Evolutionary conservation across 2,888 invertebrate genomes (phyloP).

Genomic region (Drosophila koepferae): DNA sequence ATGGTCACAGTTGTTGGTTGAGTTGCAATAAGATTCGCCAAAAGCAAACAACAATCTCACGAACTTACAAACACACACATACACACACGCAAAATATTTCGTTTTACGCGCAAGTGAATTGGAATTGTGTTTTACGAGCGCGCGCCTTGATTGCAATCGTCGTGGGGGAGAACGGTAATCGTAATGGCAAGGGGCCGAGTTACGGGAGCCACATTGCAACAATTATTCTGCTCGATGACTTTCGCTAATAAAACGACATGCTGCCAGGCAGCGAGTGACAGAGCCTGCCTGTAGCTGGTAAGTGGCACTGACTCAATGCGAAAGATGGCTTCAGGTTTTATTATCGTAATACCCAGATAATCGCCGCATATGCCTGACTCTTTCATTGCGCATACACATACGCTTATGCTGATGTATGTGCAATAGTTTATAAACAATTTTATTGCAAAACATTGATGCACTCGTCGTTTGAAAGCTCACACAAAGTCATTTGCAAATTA

Average conservation of each 20-base stretch:
- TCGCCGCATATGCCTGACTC: constrained; percentile 37
- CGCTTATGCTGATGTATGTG: constrained; percentile 21
- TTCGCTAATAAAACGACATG: constrained; percentile 77
- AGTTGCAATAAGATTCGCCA: constrained; percentile 58
- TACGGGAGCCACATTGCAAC: constrained; percentile 61
- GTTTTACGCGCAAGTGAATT: constrained; percentile 74
- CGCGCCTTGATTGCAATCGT: constrained; percentile 63
- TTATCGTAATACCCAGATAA: constrained; percentile 68
- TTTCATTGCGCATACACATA: constrained; percentile 17
- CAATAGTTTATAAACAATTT: constrained; percentile 52
- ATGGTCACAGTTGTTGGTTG: constrained; percentile 70
- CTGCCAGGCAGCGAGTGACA: constrained; percentile 31
- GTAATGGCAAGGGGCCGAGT: constrained; percentile 22
- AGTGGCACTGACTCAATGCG: constrained; percentile 46
- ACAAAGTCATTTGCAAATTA: constrained; percentile 50
- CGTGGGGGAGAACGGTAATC: constrained; percentile 37
- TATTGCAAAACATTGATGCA: constrained; percentile 47
- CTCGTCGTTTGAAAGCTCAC: constrained; percentile 21
- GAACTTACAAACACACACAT: constrained; percentile 18
- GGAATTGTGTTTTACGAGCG: constrained; percentile 70
- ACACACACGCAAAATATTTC: constrained; percentile 47
- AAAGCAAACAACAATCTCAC: constrained; percentile 29
- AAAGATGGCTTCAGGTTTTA: constrained; percentile 61
- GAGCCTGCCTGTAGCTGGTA: constrained; percentile 33
- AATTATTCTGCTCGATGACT: constrained; percentile 84